phyloP scores from a whole-genome alignment of 2,888 invertebrate species.

The Calliphora vomitoria region DNA sequence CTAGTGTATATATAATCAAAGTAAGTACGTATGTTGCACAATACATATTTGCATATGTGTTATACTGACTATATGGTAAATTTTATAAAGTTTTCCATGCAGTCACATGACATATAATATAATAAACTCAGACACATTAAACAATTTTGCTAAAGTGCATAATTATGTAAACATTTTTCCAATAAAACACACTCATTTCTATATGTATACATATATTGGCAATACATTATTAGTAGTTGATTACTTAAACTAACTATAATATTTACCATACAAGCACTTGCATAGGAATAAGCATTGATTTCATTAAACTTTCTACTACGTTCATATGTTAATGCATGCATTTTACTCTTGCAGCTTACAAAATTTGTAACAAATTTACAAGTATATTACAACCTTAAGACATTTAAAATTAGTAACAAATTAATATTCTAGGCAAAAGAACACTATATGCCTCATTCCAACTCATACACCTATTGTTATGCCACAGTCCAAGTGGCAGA shows the following conservation, averaged over 20 bases:
- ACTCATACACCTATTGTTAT: neutral
- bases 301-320: too few relatives aligned
- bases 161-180: neutral
- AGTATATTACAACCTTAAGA: slow-evolving; percentile 12
- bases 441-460: neutral
- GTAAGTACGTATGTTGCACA: too few relatives aligned
- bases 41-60: neutral
- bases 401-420: slow-evolving; percentile 26
- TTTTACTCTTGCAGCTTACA: neutral
- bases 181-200: neutral
- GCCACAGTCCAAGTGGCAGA: neutral
- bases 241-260: neutral
- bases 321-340: too few relatives aligned
- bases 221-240: neutral
- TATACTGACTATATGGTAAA: neutral
- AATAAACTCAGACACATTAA: neutral
- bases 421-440: slow-evolving; percentile 8
- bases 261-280: too few relatives aligned
- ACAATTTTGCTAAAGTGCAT: neutral
- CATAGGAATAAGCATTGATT: too few relatives aligned
- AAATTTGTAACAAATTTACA: slow-evolving; percentile 27
- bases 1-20: neutral
- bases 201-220: neutral
- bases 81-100: neutral
- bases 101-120: neutral